Base-by-base conservation (phyloP, 1,140 invertebrate genomes). In the Pissodes strobi region DNA sequence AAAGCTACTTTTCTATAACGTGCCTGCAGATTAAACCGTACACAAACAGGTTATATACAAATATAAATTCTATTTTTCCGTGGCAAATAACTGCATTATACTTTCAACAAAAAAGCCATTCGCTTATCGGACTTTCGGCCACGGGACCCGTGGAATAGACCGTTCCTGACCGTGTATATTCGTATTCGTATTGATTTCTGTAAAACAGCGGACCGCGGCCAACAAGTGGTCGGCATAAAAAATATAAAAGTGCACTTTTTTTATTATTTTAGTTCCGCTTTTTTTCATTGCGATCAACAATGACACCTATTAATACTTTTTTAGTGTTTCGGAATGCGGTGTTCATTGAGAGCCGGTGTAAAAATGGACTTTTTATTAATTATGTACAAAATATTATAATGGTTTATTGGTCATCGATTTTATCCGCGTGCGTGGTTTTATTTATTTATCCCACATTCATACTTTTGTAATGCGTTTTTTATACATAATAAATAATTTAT, bases 271-370 rank as follows among this genome's bases (percentile, higher is more conserved):
- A 13, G n/a, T 10, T 10, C 63, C 57, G 39, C 56, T 52, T 73
- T 75, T 72, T 74, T 75, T 73, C 72, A 70, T 66, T 72, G 67
- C 64, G 37, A 65, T 67, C 57, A 59, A 66, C 65, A 74, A 72
- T 73, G 72, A 75, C 75, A 75, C 75, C 74, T 74, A 76, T 74
- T 74, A 75, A 75, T 75, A 72, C 73, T 68, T 72, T 70, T 53
- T 72, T 68, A 70, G 64, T 67, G 58, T 72, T 71, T 69, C 67
- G 59, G 62, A 68, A 65, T 61, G 69, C 23, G 64, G 39, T 61
- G 61, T 73, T 69, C 70, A 73, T 71, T 73, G 72, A 72, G 60
- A 56, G 64, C 51, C 10, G 53, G 51, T 23, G 41, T 66, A 69
- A 69, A 70, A 70, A 51, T 63, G 57, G 46, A 61, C 43, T 57